phyloP scores from a whole-genome alignment of 2,113 vertebrate species.

The Elephas maximus region DNA sequence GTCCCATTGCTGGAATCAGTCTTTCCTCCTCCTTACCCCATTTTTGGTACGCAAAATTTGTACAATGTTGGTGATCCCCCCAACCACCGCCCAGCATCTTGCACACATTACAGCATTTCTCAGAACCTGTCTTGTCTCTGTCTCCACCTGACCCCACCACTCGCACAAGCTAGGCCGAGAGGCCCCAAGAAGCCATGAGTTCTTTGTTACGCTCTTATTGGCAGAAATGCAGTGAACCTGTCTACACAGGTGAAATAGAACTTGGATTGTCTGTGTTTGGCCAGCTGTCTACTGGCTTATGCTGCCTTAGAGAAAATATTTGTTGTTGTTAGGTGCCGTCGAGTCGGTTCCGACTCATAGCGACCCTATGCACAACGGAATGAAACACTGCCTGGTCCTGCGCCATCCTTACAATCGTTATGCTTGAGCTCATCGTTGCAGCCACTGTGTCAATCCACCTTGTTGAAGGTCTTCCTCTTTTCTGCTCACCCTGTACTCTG shows the following conservation, averaged over 20 bases:
- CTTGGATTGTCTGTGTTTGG: neutral
- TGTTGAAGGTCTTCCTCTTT: too few relatives aligned
- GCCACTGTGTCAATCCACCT: too few relatives aligned
- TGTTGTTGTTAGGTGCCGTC: too few relatives aligned
- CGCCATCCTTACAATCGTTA: too few relatives aligned
- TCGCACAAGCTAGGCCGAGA: neutral
- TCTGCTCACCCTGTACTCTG: too few relatives aligned
- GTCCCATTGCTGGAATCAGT: neutral
- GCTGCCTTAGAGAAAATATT: neutral
- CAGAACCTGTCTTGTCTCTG: neutral
- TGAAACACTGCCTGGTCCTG: too few relatives aligned
- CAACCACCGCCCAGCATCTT: neutral
- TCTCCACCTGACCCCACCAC: neutral
- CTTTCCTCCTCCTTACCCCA: neutral
- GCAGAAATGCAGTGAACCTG: neutral
- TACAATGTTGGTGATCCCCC: too few relatives aligned
- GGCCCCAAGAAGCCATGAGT: neutral
- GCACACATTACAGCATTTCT: neutral
- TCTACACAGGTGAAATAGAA: neutral
- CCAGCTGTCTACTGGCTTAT: neutral
- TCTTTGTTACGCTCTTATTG: neutral
- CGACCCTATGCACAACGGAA: too few relatives aligned
- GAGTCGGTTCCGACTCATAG: too few relatives aligned
- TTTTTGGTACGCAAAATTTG: neutral
- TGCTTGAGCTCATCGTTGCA: too few relatives aligned